phyloP scores from a whole-genome alignment of 2,113 vertebrate genomes.

The Sphyrna mokarran region DNA sequence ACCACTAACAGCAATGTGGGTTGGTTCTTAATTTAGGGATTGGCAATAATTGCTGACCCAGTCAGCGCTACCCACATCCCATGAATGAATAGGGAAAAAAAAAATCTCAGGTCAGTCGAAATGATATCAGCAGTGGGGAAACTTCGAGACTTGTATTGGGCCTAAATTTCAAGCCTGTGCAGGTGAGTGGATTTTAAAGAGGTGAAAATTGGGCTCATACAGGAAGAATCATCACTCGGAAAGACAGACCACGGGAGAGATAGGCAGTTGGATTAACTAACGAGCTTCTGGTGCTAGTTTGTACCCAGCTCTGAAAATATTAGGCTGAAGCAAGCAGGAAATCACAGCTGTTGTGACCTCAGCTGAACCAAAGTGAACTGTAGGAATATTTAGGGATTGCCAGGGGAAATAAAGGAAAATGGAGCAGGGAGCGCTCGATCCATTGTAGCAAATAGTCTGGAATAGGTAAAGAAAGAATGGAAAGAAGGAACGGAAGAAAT shows the following conservation, averaged over 20 bases:
- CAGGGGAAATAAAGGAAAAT: neutral
- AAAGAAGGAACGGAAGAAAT: neutral
- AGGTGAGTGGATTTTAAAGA: too few relatives aligned
- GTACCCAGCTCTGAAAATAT: neutral
- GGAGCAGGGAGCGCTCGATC: neutral
- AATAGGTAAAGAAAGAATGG: neutral
- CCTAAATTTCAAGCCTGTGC: too few relatives aligned
- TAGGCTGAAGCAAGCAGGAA: neutral
- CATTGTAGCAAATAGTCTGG: neutral
- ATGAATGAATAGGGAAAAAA: too few relatives aligned
- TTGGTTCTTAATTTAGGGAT: too few relatives aligned
- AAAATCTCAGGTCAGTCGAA: too few relatives aligned
- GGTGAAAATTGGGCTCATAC: too few relatives aligned
- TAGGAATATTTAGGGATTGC: neutral
- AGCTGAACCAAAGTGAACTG: neutral
- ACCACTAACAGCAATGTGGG: too few relatives aligned
- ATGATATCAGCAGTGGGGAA: too few relatives aligned
- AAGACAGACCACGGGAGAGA: too few relatives aligned
- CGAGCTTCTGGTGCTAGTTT: neutral
- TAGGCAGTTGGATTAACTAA: neutral
- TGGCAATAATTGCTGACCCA: too few relatives aligned
- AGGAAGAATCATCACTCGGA: neutral
- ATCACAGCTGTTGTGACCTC: slow-evolving; percentile 3
- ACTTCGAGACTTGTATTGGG: too few relatives aligned
- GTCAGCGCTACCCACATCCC: too few relatives aligned